These are phyloP conservation scores for Lasiurus cinereus DNA, from an alignment of 2,113 vertebrate genomes.

Conservation along the genomic window DNA sequence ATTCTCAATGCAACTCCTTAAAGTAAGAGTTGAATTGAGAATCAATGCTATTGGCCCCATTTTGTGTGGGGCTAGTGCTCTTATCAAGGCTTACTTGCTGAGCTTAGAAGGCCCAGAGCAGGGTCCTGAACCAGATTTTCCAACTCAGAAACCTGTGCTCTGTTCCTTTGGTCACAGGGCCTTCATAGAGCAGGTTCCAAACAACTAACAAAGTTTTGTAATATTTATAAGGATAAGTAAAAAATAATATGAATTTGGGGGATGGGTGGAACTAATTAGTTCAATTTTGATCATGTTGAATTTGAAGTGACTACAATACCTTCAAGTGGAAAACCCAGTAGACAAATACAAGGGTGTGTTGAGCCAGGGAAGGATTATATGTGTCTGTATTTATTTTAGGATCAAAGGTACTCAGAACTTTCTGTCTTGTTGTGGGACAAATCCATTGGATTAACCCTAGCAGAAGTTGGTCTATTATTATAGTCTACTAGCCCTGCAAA, in stretches of 20 bases:
- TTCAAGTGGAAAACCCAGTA: slow-evolving; percentile 23
- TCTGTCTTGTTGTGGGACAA: slow-evolving; percentile 6
- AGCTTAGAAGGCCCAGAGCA: not conserved
- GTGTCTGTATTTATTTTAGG: slow-evolving; percentile 41
- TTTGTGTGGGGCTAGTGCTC: not conserved
- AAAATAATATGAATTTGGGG: slow-evolving; percentile 19
- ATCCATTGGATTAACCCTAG: not conserved
- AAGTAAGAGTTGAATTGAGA: not conserved
- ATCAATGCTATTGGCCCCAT: not conserved
- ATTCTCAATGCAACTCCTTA: not conserved
- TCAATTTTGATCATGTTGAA: slow-evolving; percentile 30
- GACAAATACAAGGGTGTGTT: not conserved
- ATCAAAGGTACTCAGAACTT: slow-evolving; percentile 47
- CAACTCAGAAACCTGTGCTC: not conserved
- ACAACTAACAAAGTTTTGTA: not conserved
- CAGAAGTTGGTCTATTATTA: not conserved
- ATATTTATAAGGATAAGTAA: slow-evolving; percentile 43
- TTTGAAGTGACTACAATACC: slow-evolving; percentile 49
- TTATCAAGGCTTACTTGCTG: not conserved
- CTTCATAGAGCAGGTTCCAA: not conserved
- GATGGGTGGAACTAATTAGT: not conserved
- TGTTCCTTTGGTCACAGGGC: not conserved
- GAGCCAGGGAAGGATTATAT: not conserved
- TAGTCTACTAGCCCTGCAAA: too few species aligned
- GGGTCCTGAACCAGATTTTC: not conserved